These are phyloP conservation scores for Zaprionus ornatus DNA, from an alignment of 1,140 invertebrate species.

Conservation along the genomic window DNA sequence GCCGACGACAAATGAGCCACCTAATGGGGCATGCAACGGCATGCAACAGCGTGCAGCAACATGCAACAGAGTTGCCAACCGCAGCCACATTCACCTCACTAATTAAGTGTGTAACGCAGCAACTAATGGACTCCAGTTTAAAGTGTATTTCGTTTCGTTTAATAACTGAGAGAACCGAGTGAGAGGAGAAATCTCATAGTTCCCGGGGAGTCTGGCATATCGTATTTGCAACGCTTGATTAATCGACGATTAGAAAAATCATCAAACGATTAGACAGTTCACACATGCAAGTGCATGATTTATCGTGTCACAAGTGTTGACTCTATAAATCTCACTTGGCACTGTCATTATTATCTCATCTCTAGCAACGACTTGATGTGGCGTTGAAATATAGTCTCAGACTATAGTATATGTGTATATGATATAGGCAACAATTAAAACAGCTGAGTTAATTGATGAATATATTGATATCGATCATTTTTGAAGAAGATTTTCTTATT, in stretches of 20 bases:
- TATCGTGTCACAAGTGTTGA: background rate
- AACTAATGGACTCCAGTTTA: conserved; percentile 3
- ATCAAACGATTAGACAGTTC: conserved; percentile 10
- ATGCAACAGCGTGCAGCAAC: conserved; percentile 7
- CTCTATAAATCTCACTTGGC: background rate
- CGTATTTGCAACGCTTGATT: conserved; percentile 21
- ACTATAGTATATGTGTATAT: background rate
- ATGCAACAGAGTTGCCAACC: conserved; percentile 21
- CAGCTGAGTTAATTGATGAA: background rate
- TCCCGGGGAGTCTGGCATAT: background rate
- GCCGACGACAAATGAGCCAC: conserved; percentile 69
- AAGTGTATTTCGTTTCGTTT: conserved; percentile 23
- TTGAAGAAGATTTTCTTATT: too few species aligned
- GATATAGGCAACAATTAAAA: background rate
- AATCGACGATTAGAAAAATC: conserved; percentile 21
- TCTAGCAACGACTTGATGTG: background rate
- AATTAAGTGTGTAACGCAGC: conserved; percentile 55
- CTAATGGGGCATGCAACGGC: conserved; percentile 59
- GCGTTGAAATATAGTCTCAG: background rate
- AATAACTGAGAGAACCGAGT: conserved; percentile 17
- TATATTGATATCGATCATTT: background rate
- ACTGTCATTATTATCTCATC: conserved; percentile 14
- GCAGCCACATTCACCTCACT: conserved; percentile 35
- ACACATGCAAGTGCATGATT: conserved; percentile 3
- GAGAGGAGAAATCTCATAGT: conserved; percentile 12